Conservation (phyloP, 2,888 invertebrate genomes). For the Aromia moschata region DNA sequence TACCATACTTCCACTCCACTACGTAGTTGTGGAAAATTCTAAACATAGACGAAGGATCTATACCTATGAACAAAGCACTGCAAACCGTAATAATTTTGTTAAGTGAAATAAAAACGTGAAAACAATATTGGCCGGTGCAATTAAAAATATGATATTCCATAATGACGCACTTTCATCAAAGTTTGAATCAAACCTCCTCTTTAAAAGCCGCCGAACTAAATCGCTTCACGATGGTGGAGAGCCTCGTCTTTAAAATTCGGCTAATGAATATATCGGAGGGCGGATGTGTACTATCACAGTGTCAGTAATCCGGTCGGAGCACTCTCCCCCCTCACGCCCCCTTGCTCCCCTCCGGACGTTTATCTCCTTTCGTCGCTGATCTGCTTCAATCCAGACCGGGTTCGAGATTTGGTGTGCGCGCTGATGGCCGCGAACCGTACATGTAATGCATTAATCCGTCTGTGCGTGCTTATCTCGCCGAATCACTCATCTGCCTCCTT, state of each 20-base stretch:
- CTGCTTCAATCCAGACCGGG: constrained; percentile 56
- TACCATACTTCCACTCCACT: no score
- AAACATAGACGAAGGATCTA: no score
- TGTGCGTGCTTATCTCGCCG: constrained; percentile 57
- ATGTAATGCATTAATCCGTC: constrained; percentile 54
- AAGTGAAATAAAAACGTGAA: no score
- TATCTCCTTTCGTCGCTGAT: constrained; percentile 58
- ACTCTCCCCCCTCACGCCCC: constrained; percentile 52
- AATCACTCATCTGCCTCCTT: constrained; percentile 54
- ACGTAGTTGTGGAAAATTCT: no score
- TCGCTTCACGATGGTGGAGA: no score
- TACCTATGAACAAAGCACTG: no score
- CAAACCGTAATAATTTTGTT: no score
- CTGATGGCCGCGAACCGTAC: constrained; percentile 44
- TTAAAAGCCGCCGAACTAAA: no score
- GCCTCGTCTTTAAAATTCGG: constrained; percentile 39
- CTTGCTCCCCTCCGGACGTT: constrained; percentile 55
- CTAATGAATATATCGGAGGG: constrained; percentile 49
- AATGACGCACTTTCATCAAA: no score
- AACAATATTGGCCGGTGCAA: no score
- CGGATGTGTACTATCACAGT: constrained; percentile 56
- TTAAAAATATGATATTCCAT: no score
- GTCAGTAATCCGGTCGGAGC: constrained; percentile 54
- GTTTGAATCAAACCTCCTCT: no score
- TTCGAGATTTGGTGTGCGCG: constrained; percentile 41